Evolutionary conservation across 2,113 vertebrate genomes (phyloP), one percentile per base, ranked within the genome.

Genomic region (Cairina moschata): DNA sequence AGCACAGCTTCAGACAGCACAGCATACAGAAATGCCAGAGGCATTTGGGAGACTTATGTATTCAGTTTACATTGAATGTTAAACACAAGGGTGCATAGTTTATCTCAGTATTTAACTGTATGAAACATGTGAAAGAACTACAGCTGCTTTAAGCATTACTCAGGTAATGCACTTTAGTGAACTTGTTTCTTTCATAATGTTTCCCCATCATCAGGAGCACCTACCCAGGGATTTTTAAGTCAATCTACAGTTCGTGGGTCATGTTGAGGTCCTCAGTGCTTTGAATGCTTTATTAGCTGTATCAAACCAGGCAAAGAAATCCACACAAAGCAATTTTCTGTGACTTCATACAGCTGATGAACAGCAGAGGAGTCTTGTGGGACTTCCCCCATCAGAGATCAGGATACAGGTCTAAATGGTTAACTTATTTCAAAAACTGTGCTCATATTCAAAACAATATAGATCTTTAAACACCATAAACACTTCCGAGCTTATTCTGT

Each of bases 141-240:
- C 62, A 91, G 69, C 73, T 82, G 80, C 76, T 96, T 94, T 54
- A 86, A 86, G 73, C 76, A 83, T 89, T 88, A 74, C 31, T 90
- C 38, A 56, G 79, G 56, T 88, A 90, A 90, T 6, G 38, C 58
- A 90, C 36, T 83, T 55, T 72, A 66, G 68, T 80, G 90, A 91
- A 85, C 87, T 52, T 50, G 31, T 52, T 90, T 76, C 68, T 80
- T 95, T 93, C 55, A 67, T 91, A 87, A 88, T 28, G 58, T 21
- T 73, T 68, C 38, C 44, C 21, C 17, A 60, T 84, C 80, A 84
- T 38, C 44, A 83, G 86, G 42, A 90, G 44, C 34, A 75, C 88
- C 88, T 88, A 91, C 25, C 46, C 58, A 68, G 83, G 88, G 90
- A 84, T 83, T 96, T 93, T 95, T 73, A 92, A 88, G 73, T 76